Base-by-base conservation (phyloP, 2,888 invertebrate species). In the Troides oblongomaculatus region DNA sequence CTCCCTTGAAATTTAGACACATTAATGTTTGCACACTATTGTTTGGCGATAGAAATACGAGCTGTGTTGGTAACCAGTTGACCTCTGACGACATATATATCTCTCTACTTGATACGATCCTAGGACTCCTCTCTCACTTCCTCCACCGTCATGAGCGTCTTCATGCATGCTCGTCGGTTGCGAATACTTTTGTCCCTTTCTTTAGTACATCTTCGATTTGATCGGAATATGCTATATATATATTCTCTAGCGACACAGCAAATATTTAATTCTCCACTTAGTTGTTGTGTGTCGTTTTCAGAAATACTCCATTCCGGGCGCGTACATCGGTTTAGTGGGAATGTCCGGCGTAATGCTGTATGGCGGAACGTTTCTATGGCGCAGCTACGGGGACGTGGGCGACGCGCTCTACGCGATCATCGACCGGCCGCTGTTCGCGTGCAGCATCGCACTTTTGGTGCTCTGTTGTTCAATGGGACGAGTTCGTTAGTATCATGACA, bases 391-490 rank as follows among this genome's bases (percentile, higher is more conserved):
- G 69, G 88, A 88, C 0, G 66, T 93, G 18, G 94, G 93, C 73
- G 92, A 93, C 50, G 93, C 93, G 0, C 69, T 93, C 10, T 95
- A 94, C 76, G 94, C 94, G 0, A 90, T 93, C 0, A 77, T 94
- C 1, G 94, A 94, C 76, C 83, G 94, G 53, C 93, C 93, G 0
- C 82, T 90, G 0, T 95, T 94, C 94, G 92, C 94, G 0, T 73
- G 86, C 3, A 93, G 94, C 0, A 84, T 93, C 1, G 84, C 90
- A 0, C 74, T 93, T 1, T 73, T 94, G 1, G 83, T 94, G 0
- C 83, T 93, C 25, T 92, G 93, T 58, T 93, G 94, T 68, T 89
- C 92, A 1, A 88, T 93, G 71, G 94, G 95, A 63, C 84, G 86
- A 77, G 90, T 88, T 25, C 93, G 93, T 93, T 76, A 92, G 93